Evolutionary conservation across 2,113 vertebrate species (phyloP), one percentile per base, ranked within the genome.

Genomic region (Spizaetus ornatus): DNA sequence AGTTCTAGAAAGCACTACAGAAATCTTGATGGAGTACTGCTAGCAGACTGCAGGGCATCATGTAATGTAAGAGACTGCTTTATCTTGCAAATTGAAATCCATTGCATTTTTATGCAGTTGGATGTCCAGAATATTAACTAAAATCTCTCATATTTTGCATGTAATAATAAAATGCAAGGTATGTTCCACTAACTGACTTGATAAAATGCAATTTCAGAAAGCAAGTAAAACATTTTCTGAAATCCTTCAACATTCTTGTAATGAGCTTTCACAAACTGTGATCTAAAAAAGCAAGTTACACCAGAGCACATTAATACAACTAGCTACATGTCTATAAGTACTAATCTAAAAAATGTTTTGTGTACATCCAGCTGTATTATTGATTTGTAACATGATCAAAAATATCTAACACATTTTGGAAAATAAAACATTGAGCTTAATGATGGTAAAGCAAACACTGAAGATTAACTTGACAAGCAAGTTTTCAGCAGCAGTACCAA

Each of bases 1-100:
- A 85, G 80, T 90, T 95, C 96, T 66, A 90, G 42, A 77, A 92
- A 77, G 56, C 52, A 71, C 63, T 91, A 78, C 76, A 93, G 95
- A 97, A 96, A 95, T 89, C 93, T 91, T 89, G 79, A 48, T 95
- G 82, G 89, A 97, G 91, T 96, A 96, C 83, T 43, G 59, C 62
- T 91, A 78, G 91, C 66, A 82, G 95, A 86, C 76, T 90, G 84
- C 38, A 91, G 48, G 90, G 62, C 67, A 94, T 94, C 88, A 52
- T 36, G 42, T 47, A 86, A 77, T 47, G 18, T 52, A 97, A 97
- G 62, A 86, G 43, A 43, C 40, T 95, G 53, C 52, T 88, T 87
- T 81, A 91, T 72, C 72, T 94, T 85, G 77, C 79, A 92, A 96
- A 94, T 13, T 72, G 45, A 96, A 97, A 94, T 93, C 85, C 87